These are phyloP conservation scores for Zaprionus obscuricornis DNA, from an alignment of 2,888 invertebrate genomes.

Conservation along the genomic window DNA sequence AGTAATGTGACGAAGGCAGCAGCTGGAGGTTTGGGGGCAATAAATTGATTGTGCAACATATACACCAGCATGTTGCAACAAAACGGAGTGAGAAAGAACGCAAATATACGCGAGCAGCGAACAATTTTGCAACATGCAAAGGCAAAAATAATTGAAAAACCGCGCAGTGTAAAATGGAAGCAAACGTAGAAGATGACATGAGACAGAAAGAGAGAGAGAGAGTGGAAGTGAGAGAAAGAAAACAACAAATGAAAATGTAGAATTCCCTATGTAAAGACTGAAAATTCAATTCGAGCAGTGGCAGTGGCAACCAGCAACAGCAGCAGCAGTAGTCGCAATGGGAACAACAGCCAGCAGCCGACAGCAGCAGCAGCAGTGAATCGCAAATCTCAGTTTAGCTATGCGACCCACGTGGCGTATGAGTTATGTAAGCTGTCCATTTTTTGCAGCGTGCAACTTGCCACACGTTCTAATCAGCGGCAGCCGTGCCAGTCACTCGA, in stretches of 20 bases:
- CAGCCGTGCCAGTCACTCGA: slow-evolving; percentile 10
- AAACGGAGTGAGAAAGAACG: background rate
- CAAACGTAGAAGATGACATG: too few relatives aligned
- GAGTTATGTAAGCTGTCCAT: slow-evolving; percentile 71
- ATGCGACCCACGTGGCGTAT: slow-evolving; percentile 74
- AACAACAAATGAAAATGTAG: slow-evolving; percentile 14
- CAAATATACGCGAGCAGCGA: slow-evolving; percentile 8
- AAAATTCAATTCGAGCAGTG: background rate
- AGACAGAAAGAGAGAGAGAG: too few relatives aligned
- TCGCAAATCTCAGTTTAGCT: slow-evolving; percentile 46
- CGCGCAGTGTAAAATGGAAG: too few relatives aligned
- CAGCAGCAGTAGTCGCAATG: background rate
- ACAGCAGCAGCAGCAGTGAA: background rate
- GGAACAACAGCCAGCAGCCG: background rate
- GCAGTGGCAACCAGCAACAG: background rate
- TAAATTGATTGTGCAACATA: slow-evolving; percentile 53
- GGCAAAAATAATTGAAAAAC: slow-evolving; percentile 35
- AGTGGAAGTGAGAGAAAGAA: too few relatives aligned
- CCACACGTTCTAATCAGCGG: slow-evolving; percentile 75
- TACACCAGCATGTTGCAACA: too few relatives aligned
- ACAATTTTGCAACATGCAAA: slow-evolving; percentile 21
- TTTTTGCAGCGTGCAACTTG: slow-evolving; percentile 48
- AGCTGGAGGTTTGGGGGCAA: slow-evolving; percentile 19
- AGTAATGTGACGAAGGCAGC: slow-evolving; percentile 53
- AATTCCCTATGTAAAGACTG: too few relatives aligned